Conservation (phyloP, 2,888 invertebrate genomes). For the Orthosia incerta region DNA sequence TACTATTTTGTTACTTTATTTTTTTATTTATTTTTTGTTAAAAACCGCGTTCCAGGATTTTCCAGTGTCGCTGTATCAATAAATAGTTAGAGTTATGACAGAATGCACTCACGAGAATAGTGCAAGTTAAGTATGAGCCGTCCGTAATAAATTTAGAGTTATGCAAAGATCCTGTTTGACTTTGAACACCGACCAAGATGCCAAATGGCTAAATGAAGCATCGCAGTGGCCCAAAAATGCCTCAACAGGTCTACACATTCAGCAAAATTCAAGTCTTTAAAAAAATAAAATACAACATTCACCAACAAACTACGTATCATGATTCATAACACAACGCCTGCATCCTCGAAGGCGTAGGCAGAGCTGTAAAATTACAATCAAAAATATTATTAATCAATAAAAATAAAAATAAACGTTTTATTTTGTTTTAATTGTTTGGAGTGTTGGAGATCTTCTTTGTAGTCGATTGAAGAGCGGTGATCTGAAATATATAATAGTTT, state of each 20-base stretch:
- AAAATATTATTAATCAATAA: constrained; percentile 3
- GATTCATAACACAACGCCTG: no score
- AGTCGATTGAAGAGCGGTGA: not conserved
- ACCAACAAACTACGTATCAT: no score
- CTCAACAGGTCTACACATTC: no score
- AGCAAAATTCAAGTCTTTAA: no score
- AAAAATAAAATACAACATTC: no score
- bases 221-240: not conserved
- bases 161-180: not conserved
- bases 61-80: constrained; percentile 50
- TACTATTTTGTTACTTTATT: not conserved
- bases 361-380: not conserved
- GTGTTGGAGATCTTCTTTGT: not conserved
- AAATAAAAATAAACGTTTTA: constrained; percentile 11
- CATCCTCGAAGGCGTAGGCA: not conserved
- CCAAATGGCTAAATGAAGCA: not conserved
- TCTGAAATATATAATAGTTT: not conserved
- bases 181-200: not conserved
- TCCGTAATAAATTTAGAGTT: not conserved
- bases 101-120: not conserved
- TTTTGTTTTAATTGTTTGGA: not conserved
- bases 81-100: constrained; percentile 6
- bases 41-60: constrained; percentile 49
- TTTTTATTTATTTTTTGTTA: constrained; percentile 2
- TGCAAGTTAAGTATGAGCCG: not conserved